These are phyloP conservation scores for Eublepharis macularius DNA, from an alignment of 2,113 vertebrate genomes.

Conservation along the genomic window DNA sequence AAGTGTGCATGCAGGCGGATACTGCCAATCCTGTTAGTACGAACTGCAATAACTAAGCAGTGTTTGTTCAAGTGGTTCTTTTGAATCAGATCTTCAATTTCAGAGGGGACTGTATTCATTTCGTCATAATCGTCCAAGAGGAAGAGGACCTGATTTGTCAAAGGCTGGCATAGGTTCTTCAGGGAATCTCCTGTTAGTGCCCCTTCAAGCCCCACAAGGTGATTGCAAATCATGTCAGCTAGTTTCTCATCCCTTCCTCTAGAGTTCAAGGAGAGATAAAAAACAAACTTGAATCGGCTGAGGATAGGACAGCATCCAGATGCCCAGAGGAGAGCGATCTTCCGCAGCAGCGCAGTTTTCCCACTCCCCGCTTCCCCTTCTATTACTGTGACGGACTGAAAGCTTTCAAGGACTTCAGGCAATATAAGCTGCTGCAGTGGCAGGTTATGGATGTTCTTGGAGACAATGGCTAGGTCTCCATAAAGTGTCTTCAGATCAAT, in stretches of 20 bases:
- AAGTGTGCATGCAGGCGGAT: conserved; percentile 46
- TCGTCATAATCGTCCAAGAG: conserved; percentile 60
- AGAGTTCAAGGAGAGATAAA: conserved; percentile 57
- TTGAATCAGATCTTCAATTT: conserved; percentile 48
- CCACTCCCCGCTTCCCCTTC: conserved; percentile 66
- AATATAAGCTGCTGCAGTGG: conserved; percentile 37
- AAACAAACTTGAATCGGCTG: conserved; percentile 64
- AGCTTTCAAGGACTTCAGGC: conserved; percentile 40
- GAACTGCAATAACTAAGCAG: conserved; percentile 51
- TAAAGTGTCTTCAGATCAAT: conserved; percentile 37
- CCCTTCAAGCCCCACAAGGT: conserved; percentile 23
- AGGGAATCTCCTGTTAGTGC: conserved; percentile 42
- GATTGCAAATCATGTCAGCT: conserved; percentile 39
- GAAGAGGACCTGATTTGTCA: conserved; percentile 56
- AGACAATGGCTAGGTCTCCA: conserved; percentile 49
- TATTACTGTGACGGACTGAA: conserved; percentile 56
- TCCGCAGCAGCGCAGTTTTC: conserved; percentile 59
- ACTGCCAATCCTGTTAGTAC: conserved; percentile 17
- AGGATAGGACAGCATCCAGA: conserved; percentile 60
- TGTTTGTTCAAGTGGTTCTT: conserved; percentile 46
- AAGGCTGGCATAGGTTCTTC: conserved; percentile 9
- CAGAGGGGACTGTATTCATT: conserved; percentile 4
- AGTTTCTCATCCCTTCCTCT: conserved; percentile 32
- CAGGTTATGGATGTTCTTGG: conserved; percentile 42
- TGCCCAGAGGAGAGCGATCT: conserved; percentile 65